Conservation (phyloP, 2,113 vertebrate species). For the Bombycilla garrulus region DNA sequence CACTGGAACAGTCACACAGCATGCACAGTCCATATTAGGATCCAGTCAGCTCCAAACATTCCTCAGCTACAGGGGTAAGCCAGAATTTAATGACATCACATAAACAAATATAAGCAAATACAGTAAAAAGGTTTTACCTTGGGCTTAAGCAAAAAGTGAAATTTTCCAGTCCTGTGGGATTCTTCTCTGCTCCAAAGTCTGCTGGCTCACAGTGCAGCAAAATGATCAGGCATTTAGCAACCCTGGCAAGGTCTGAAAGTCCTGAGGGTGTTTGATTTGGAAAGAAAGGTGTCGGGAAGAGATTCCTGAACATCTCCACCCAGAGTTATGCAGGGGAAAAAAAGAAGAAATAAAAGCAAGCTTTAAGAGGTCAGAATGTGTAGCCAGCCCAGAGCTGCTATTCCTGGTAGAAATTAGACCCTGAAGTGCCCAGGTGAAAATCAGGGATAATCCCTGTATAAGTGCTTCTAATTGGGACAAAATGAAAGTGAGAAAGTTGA, state of each 20-base stretch:
- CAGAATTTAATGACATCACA: background rate
- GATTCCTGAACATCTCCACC: background rate
- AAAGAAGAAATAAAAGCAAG: background rate
- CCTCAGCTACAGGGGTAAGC: background rate
- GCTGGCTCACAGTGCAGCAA: background rate
- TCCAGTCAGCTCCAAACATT: background rate
- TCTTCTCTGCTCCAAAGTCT: background rate
- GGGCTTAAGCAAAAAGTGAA: background rate
- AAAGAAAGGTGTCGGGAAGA: background rate
- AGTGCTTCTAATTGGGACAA: conserved; percentile 52
- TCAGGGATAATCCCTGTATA: conserved; percentile 37
- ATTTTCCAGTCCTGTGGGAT: background rate
- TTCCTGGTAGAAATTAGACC: conserved; percentile 26
- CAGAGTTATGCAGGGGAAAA: background rate
- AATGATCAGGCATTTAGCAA: background rate
- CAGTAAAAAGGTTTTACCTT: background rate
- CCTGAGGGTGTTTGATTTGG: background rate
- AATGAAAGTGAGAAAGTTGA: conserved; percentile 15
- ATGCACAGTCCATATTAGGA: background rate
- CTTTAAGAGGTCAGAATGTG: background rate
- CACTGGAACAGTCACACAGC: background rate
- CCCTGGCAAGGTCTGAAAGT: background rate
- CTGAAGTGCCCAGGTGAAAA: conserved; percentile 29
- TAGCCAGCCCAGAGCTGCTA: background rate
- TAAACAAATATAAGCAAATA: background rate